Evolutionary conservation across 2,888 invertebrate genomes (phyloP).

Genomic region (Ennomos fuscantarius): DNA sequence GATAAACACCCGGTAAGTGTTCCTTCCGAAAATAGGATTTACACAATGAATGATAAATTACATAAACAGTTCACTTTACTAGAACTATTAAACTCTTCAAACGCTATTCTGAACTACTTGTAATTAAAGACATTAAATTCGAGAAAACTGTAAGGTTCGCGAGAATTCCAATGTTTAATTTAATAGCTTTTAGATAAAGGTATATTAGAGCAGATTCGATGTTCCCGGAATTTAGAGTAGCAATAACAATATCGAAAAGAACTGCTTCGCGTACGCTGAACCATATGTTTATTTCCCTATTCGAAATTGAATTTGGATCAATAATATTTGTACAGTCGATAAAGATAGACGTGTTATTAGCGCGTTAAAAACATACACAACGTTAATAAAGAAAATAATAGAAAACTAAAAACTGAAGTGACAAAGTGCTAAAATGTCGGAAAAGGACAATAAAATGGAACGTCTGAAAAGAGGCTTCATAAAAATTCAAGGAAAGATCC

Average conservation of each 20-base stretch:
- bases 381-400: no score
- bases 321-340: constrained; percentile 18
- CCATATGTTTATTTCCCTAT: constrained; percentile 16
- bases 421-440: constrained; percentile 54
- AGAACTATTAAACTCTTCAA: neutral
- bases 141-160: neutral
- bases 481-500: constrained; percentile 73
- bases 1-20: no score
- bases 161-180: constrained; percentile 8
- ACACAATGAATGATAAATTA: no score
- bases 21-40: no score
- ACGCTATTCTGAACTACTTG: neutral
- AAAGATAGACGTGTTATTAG: constrained; percentile 12
- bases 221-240: constrained; percentile 13
- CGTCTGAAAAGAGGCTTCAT: constrained; percentile 64
- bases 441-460: constrained; percentile 70
- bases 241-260: constrained; percentile 23
- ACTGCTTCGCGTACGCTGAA: constrained; percentile 1
- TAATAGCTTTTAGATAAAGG: constrained; percentile 14
- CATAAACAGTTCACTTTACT: neutral
- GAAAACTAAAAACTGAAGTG: neutral
- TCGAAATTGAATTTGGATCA: constrained; percentile 15
- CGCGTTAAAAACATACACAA: neutral
- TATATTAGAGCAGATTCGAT: constrained; percentile 11
- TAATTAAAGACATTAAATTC: neutral